These are phyloP conservation scores for Myotis davidii DNA, from an alignment of 2,113 vertebrate genomes.

Conservation along the genomic window DNA sequence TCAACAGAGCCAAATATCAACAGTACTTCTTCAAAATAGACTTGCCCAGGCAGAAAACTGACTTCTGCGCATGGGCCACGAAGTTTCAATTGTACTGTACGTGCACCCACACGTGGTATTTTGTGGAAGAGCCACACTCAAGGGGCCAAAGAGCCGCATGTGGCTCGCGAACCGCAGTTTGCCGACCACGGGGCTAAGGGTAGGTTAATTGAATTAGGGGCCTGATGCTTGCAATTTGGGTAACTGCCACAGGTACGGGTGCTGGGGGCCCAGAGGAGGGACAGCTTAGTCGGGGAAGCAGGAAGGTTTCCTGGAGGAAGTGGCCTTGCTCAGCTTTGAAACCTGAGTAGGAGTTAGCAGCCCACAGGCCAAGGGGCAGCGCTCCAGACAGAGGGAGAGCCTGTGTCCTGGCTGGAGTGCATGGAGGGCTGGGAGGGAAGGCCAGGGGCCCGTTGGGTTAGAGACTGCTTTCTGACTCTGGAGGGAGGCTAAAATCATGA, in stretches of 20 bases:
- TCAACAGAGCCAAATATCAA: too few species aligned
- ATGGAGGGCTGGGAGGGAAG: background rate
- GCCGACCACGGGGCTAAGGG: too few species aligned
- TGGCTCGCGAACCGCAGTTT: too few species aligned
- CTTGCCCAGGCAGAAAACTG: too few species aligned
- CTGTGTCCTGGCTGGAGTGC: background rate
- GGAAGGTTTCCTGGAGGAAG: slow-evolving; percentile 2
- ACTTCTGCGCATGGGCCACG: too few species aligned
- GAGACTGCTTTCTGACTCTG: background rate
- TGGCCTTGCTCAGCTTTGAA: background rate
- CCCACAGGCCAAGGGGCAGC: background rate
- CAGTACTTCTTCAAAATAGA: too few species aligned
- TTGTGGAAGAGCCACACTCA: too few species aligned
- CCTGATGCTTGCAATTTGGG: background rate
- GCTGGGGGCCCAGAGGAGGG: background rate
- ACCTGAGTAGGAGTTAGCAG: background rate
- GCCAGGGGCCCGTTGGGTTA: background rate
- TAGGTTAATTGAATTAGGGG: background rate
- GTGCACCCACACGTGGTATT: too few species aligned
- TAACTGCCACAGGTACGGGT: background rate
- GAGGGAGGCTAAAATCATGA: background rate
- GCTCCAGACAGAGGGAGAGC: background rate
- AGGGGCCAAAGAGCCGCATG: too few species aligned
- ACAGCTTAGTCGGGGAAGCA: background rate
- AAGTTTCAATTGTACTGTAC: too few species aligned